phyloP scores from a whole-genome alignment of 2,797 vertebrate species.

The Sebastes taczanowskii region DNA sequence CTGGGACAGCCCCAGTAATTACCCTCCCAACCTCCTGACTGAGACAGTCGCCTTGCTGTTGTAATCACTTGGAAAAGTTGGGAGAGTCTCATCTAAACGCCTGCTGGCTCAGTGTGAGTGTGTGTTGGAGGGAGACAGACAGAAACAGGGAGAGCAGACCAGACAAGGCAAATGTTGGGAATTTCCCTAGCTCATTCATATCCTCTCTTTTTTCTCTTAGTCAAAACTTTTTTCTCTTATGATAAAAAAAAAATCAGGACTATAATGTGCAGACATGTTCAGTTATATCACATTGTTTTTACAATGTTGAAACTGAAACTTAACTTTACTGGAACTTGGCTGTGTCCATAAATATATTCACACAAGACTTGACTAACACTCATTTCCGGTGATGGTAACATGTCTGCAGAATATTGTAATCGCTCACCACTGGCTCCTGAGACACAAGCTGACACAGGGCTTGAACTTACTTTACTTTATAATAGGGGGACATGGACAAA shows the following conservation, averaged over 20 bases:
- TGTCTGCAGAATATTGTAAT: background rate
- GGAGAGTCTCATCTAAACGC: slow-evolving; percentile 29
- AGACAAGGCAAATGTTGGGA: slow-evolving; percentile 46
- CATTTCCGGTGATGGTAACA: background rate
- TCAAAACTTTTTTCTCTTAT: background rate
- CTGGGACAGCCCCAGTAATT: background rate
- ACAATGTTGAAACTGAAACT: background rate
- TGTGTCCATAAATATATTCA: background rate
- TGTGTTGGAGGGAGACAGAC: slow-evolving; percentile 5
- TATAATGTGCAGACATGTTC: background rate
- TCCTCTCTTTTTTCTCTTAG: slow-evolving; percentile 4
- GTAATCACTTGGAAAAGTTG: slow-evolving; percentile 37
- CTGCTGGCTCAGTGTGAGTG: slow-evolving; percentile 5
- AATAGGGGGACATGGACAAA: background rate
- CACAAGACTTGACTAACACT: background rate
- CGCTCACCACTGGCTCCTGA: no score
- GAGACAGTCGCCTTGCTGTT: background rate
- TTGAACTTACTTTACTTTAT: background rate
- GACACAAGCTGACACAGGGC: background rate
- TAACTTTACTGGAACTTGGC: background rate
- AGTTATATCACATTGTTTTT: background rate
- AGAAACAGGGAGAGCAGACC: slow-evolving; percentile 38
- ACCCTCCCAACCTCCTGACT: background rate
- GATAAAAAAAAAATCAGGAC: background rate
- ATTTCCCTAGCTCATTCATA: slow-evolving; percentile 48